A percentile compares a stretch with the other conserved stretches of the same genome.
Evolutionary conservation across 2,113 vertebrate genomes (phyloP).

Genomic region (Neotragus pygmaeus): DNA sequence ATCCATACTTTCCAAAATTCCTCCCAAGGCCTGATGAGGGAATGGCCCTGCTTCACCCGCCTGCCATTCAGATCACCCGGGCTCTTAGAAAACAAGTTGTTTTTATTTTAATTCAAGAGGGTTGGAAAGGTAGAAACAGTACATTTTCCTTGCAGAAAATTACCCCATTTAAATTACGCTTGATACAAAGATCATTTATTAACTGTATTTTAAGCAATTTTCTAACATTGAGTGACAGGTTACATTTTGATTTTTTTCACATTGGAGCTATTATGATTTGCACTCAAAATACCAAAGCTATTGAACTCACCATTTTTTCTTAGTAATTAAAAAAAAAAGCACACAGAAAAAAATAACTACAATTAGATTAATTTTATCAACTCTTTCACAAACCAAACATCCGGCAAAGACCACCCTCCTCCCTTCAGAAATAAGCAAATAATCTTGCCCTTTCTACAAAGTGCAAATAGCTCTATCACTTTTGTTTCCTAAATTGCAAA

Average conservation of each 20-base stretch:
- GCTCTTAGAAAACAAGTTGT: constrained; percentile 61
- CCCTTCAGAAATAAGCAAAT: constrained; percentile 53
- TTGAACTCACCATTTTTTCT: constrained; percentile 57
- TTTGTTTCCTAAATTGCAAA: neutral
- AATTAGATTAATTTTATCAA: constrained; percentile 57
- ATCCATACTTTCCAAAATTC: neutral
- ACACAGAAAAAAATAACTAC: constrained; percentile 49
- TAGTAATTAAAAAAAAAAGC: constrained; percentile 52
- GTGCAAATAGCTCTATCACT: constrained; percentile 39
- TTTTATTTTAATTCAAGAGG: constrained; percentile 73
- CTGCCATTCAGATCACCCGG: constrained; percentile 28
- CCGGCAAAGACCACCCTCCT: constrained; percentile 23
- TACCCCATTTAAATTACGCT: constrained; percentile 43
- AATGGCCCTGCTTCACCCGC: neutral
- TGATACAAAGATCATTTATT: constrained; percentile 64
- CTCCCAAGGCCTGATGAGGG: neutral
- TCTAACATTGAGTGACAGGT: constrained; percentile 46
- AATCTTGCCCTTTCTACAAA: constrained; percentile 48
- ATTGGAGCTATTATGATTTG: constrained; percentile 61
- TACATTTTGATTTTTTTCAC: constrained; percentile 51
- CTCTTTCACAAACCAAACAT: constrained; percentile 50
- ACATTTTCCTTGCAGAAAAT: constrained; percentile 71
- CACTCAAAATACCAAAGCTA: constrained; percentile 53
- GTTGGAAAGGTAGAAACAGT: constrained; percentile 61
- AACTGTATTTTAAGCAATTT: constrained; percentile 54